Percentiles rank a stretch among this genome's conserved stretches.
These are phyloP conservation scores for Lanistes nyassanus DNA, from an alignment of 1,140 invertebrate species.

Conservation along the genomic window DNA sequence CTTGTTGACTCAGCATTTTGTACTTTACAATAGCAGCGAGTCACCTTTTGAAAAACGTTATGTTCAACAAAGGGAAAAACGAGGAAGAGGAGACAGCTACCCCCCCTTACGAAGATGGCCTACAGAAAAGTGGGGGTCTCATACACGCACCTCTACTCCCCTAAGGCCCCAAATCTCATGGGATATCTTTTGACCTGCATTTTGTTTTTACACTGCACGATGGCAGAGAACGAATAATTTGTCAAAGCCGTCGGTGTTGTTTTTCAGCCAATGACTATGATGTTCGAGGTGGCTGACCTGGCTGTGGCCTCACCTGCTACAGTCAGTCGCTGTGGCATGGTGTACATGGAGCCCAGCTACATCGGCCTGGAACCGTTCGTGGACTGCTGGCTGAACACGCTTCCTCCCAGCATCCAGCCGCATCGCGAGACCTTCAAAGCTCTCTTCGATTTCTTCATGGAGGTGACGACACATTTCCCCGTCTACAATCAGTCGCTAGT, in stretches of 20 bases:
- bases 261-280: conserved; percentile 68
- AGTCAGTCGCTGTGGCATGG: conserved; percentile 71
- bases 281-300: conserved; percentile 73
- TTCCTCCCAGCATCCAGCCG: conserved; percentile 58
- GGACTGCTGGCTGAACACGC: conserved; percentile 64
- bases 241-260: no score
- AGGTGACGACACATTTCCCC: conserved; percentile 52
- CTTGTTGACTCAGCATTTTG: no score
- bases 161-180: no score
- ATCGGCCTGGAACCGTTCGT: conserved; percentile 66
- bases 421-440: conserved; percentile 54
- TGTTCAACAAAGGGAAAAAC: no score
- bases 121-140: no score
- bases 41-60: no score
- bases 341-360: conserved; percentile 71
- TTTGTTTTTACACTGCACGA: no score
- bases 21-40: no score
- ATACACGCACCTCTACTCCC: not conserved
- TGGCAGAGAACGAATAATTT: no score
- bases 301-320: conserved; percentile 68
- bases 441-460: conserved; percentile 63
- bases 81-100: no score
- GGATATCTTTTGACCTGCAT: no score
- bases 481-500: no score
- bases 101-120: not conserved